Conservation (phyloP, 2,797 vertebrate genomes). For the Hoplostethus atlanticus region DNA sequence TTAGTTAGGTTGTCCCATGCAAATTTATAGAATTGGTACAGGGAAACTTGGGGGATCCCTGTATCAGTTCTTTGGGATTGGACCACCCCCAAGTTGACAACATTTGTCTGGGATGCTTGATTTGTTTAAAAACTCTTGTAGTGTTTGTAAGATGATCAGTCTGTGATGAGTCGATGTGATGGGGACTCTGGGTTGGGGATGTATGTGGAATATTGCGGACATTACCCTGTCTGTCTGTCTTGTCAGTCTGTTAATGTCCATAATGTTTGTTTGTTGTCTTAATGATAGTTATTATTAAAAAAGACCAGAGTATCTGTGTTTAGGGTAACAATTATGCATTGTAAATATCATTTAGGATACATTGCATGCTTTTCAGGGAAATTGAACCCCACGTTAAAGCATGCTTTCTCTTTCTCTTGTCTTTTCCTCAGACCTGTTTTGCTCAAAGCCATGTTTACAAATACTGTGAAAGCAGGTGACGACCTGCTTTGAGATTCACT, state of each 20-base stretch:
- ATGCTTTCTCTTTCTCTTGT: conserved; percentile 71
- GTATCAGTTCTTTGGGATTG: neutral
- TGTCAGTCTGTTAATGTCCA: conserved; percentile 74
- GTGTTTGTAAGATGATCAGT: conserved; percentile 67
- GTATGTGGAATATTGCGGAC: conserved; percentile 43
- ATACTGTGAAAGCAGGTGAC: conserved; percentile 81
- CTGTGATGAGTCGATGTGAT: conserved; percentile 46
- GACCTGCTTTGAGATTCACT: conserved; percentile 80
- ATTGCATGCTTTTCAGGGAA: conserved; percentile 84
- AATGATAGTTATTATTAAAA: conserved; percentile 65
- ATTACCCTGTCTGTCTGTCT: conserved; percentile 57
- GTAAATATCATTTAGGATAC: conserved; percentile 80
- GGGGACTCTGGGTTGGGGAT: conserved; percentile 47
- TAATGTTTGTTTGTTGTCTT: conserved; percentile 78
- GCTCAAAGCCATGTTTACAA: conserved; percentile 88
- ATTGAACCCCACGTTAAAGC: conserved; percentile 70
- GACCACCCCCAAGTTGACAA: neutral
- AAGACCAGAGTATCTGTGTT: conserved; percentile 43
- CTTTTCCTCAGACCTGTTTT: conserved; percentile 72
- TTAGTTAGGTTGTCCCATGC: conserved; percentile 23
- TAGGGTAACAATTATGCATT: conserved; percentile 70
- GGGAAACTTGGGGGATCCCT: neutral
- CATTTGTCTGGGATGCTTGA: conserved; percentile 38
- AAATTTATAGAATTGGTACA: conserved; percentile 36
- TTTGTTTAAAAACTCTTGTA: conserved; percentile 68